Base-by-base conservation (phyloP, 2,113 vertebrate species). In the Pachycephala philippinensis region DNA sequence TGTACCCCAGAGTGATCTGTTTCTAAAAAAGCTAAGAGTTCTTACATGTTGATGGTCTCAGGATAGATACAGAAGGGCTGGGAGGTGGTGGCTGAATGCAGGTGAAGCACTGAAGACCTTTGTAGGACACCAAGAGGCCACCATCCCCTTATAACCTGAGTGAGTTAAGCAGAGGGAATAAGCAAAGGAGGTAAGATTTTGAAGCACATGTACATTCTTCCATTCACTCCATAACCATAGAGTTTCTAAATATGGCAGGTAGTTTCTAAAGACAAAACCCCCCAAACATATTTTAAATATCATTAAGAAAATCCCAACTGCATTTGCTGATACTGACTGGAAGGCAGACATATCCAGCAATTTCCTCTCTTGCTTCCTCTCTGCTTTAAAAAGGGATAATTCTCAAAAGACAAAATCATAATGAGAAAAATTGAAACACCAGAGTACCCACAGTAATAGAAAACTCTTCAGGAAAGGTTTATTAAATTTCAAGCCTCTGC, bases 351-450 rank as follows among this genome's bases (percentile, higher is more conserved):
- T 19, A 74, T 63, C 47, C 60, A 84, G 56, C 30, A 72, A 45
- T 72, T 69, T 85, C n/a, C 45, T 69, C 15, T 33, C 45, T 74
- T 1, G 1, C 37, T 92, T 77, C 39, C 30, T 89, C 31, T 82
- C 27, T 69, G 31, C 68, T 91, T 59, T 89, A 31, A 84, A 89
- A 80, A 86, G 42, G 39, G 40, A 49, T 83, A 59, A 84, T 89
- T 95, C 64, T 96, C 76, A 70, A 86, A 96, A 84, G 92, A 69
- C 42, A 87, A 88, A 61, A 85, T 65, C 42, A 50, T 90, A 90
- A 88, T 76, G 72, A 92, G 71, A 93, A 90, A 90, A 77, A 84
- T 16, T 86, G 83, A 84, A 95, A 66, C 40, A 74, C 28, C 23
- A 47, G 59, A 81, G 44, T 63, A 39, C 39, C 70, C 54, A 63